Evolutionary conservation across 2,113 vertebrate genomes (phyloP), one percentile per base, ranked within the genome.

Genomic region (Ameiurus melas): DNA sequence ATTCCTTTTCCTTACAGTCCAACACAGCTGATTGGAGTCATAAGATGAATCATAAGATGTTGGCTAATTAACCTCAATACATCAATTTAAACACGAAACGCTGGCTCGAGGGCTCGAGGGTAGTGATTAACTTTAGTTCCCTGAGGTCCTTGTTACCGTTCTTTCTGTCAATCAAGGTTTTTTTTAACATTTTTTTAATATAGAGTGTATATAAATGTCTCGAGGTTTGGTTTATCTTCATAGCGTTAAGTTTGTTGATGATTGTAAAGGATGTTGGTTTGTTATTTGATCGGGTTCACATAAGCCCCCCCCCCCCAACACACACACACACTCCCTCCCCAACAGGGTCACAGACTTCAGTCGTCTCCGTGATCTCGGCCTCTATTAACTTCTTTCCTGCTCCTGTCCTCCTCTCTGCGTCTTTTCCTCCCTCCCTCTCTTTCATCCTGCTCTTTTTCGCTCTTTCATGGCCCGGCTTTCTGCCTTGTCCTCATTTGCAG

Each of bases 401-500:
- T 81, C 87, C 85, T 80, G 70, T 79, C 87, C 87, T 85, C 86
- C 77, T 87, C 75, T 53, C 47, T 80, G 60, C 47, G 33, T 88
- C 85, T 55, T 84, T 83, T 81, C 89, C 77, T 84, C 83, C 85
- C 88, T 85, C 86, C 83, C 85, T 88, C 75, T 81, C 86, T 89
- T 91, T 89, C 75, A 91, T 91, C 88, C 85, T 88, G 53, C 71
- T 86, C 75, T 89, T 73, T 87, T 87, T 87, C 33, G n/a, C 90
- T 90, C 90, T 89, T 91, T 90, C 64, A 88, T 12, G 30, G 75
- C 81, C 84, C 79, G 66, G 80, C 82, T 90, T 91, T 89, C 85
- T 89, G 85, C 84, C 86, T 81, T 90, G 91, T 89, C 89, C 88
- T 89, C 73, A 90, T 91, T 90, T 91, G 91, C 91, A 90, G 86